Evolutionary conservation across 2,113 vertebrate genomes (phyloP), one percentile per base, ranked within the genome.

Genomic region (Halichoeres trimaculatus): DNA sequence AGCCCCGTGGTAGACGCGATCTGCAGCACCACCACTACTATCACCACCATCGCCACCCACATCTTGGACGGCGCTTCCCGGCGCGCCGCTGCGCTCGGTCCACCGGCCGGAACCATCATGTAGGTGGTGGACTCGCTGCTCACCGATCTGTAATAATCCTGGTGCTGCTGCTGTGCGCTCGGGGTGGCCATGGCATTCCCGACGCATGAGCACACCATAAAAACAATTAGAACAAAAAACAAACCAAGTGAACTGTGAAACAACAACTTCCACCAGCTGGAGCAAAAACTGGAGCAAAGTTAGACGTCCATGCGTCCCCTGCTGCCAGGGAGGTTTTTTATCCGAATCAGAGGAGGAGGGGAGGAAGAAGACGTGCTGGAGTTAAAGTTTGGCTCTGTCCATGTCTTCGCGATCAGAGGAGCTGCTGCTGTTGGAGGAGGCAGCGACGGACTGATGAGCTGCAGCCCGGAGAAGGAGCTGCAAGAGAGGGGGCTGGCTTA

Each of bases 91-190:
- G 41, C 66, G 69, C 24, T 60, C 40, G 89, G 85, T 12, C 81
- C 82, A 76, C 84, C 88, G 77, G 94, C 86, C 14, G 93, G 92
- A 36, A 94, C 94, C 93, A 94, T 94, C 94, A 95, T 95, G 91
- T 95, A 95, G 26, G 93, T 85, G 67, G 94, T 93, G 83, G 94
- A 95, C 90, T 95, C 94, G 92, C 89, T 95, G 90, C 94, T 95
- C 70, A 93, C 90, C 68, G 94, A 94, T 71, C 94, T 88, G 90
- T 94, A 95, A 56, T 93, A 95, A 86, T 95, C 94, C 92, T 94
- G 91, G 24, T 89, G 83, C 83, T 90, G 86, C 82, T 92, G 89
- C 87, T 92, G 94, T 83, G 89, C 93, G 90, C 84, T 90, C 85
- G 92, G 91, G 86, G 92, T 88, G 85, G 93, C 94, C 94, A 95